These are phyloP conservation scores for Sycobia sp. DNA, from an alignment of 1,140 invertebrate genomes.

Conservation along the genomic window DNA sequence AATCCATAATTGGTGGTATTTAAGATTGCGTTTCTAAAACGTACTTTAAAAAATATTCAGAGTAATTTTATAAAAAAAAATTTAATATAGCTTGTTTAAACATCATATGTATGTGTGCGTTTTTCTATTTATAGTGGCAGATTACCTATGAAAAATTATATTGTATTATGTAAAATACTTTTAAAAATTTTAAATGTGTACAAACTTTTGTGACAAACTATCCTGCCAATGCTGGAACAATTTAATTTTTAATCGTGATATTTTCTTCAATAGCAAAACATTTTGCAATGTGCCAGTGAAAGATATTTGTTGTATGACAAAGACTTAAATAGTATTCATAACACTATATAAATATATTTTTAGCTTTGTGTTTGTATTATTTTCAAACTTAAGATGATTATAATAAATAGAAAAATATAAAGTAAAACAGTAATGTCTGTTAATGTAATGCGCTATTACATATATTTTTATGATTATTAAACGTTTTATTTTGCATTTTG, in stretches of 20 bases:
- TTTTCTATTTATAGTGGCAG: too few species aligned
- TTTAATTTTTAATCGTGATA: slow-evolving; percentile 7
- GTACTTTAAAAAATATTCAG: slow-evolving; percentile 2
- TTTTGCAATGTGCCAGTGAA: slow-evolving; percentile 25
- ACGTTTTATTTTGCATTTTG: slow-evolving; percentile 6
- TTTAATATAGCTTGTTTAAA: too few species aligned
- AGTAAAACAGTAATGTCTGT: background rate
- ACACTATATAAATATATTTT: background rate
- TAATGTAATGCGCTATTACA: background rate
- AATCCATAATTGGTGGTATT: too few species aligned
- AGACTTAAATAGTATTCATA: slow-evolving; percentile 12
- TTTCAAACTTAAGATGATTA: slow-evolving; percentile 16
- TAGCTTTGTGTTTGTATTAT: slow-evolving; percentile 17
- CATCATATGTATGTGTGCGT: too few species aligned
- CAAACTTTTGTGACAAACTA: slow-evolving; percentile 16
- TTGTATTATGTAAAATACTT: slow-evolving; percentile 1
- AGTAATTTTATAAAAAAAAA: too few species aligned
- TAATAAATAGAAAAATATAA: slow-evolving; percentile 5
- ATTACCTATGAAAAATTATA: background rate
- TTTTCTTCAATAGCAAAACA: background rate
- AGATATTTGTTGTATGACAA: slow-evolving; percentile 15
- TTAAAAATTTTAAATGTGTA: background rate
- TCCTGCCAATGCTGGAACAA: slow-evolving; percentile 12
- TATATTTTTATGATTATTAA: too few species aligned
- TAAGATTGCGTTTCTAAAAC: slow-evolving; percentile 1